A percentile compares a stretch with the other conserved stretches of the same genome.
Conservation (phyloP, 2,797 vertebrate genomes). For the Cottoperca gobio region DNA sequence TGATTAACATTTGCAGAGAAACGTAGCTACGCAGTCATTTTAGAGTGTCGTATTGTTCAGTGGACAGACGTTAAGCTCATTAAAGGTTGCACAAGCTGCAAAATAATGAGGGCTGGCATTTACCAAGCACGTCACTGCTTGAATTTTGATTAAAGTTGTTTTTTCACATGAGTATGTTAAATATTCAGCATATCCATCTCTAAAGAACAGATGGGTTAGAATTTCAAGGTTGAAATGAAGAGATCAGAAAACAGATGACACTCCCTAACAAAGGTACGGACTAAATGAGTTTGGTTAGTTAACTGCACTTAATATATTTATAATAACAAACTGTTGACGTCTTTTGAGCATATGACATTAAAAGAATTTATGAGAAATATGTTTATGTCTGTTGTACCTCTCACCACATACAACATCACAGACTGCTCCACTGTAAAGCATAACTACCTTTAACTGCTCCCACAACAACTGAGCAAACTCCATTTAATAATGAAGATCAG, state of each 20-base stretch:
- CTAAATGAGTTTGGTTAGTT: neutral
- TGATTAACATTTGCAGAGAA: slow-evolving; percentile 63
- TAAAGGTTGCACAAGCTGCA: slow-evolving; percentile 49
- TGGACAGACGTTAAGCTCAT: slow-evolving; percentile 52
- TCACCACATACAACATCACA: neutral
- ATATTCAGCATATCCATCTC: slow-evolving; percentile 18
- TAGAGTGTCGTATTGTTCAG: slow-evolving; percentile 42
- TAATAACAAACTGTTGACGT: neutral
- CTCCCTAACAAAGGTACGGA: neutral
- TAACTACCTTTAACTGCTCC: neutral
- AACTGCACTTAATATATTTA: neutral
- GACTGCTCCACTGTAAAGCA: neutral
- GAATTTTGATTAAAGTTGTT: slow-evolving; percentile 50
- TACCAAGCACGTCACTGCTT: slow-evolving; percentile 53
- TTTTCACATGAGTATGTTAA: slow-evolving; percentile 6
- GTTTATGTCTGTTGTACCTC: neutral
- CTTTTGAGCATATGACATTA: neutral
- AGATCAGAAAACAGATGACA: slow-evolving; percentile 5
- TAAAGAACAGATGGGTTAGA: neutral
- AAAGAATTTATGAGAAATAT: neutral
- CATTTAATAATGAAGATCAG: neutral
- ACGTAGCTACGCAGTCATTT: slow-evolving; percentile 44
- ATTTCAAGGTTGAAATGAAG: neutral
- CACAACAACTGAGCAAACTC: neutral
- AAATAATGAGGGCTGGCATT: slow-evolving; percentile 68